Conservation (phyloP, 2,888 invertebrate species). For the Charanyca ferruginea region DNA sequence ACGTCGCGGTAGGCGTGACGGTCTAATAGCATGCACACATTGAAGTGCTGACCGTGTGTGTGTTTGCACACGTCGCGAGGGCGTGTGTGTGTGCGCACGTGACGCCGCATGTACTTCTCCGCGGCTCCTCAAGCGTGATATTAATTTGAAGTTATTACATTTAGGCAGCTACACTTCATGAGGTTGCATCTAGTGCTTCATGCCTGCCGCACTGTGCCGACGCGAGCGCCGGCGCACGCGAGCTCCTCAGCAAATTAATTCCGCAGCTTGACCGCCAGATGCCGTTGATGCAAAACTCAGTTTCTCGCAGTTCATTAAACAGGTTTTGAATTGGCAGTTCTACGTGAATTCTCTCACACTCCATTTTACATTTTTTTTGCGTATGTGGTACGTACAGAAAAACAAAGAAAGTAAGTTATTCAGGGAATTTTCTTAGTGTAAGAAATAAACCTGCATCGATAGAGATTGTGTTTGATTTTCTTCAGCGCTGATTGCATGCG, state of each 20-base stretch:
- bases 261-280: constrained; percentile 28
- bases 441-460: not conserved
- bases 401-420: not conserved
- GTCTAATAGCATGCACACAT: constrained; percentile 34
- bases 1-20: constrained; percentile 25
- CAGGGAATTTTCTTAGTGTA: not conserved
- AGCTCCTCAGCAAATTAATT: constrained; percentile 13
- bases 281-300: constrained; percentile 16
- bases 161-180: constrained; percentile 29
- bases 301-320: not conserved
- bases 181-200: constrained; percentile 19
- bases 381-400: not conserved
- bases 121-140: constrained; percentile 49
- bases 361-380: not conserved
- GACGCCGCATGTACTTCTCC: constrained; percentile 44
- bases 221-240: not conserved
- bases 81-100: constrained; percentile 43
- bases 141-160: constrained; percentile 51
- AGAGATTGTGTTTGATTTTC: constrained; percentile 4
- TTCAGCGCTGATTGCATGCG: constrained; percentile 10
- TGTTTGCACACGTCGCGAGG: not conserved
- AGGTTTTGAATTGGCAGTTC: not conserved
- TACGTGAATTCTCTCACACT: not conserved
- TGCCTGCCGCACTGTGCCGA: not conserved
- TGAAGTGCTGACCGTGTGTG: too few relatives aligned